Conservation (phyloP, 1,140 invertebrate genomes). For the Calephelis virginiensis region DNA sequence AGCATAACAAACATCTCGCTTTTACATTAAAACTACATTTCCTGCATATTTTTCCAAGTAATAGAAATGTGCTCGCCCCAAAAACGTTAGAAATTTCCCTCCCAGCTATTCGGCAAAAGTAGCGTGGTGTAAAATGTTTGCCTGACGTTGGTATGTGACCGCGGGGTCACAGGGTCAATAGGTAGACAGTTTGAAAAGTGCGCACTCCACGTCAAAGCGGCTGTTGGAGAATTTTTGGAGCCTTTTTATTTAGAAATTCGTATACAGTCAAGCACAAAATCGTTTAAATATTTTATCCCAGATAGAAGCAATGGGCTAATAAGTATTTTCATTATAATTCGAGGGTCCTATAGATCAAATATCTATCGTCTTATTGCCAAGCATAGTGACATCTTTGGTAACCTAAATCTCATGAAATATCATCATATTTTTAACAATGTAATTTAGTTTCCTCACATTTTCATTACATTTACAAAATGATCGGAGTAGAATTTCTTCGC, state of each 20-base stretch:
- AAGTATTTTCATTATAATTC: too few relatives aligned
- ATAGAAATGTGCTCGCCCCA: neutral
- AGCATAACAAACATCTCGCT: too few relatives aligned
- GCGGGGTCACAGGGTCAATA: constrained; percentile 38
- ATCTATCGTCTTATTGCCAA: too few relatives aligned
- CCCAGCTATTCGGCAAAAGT: constrained; percentile 23
- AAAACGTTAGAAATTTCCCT: constrained; percentile 15
- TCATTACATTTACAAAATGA: too few relatives aligned
- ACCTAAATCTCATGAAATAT: too few relatives aligned
- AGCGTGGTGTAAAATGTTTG: constrained; percentile 33
- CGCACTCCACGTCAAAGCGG: constrained; percentile 18
- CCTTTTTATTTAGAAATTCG: constrained; percentile 6
- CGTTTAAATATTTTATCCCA: neutral
- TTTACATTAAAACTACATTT: too few relatives aligned
- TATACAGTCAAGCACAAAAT: neutral
- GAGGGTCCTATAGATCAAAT: too few relatives aligned
- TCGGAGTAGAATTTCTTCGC: neutral
- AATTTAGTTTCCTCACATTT: too few relatives aligned
- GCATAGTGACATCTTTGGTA: too few relatives aligned
- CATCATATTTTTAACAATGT: too few relatives aligned
- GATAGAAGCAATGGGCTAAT: too few relatives aligned
- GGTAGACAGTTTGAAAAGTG: constrained; percentile 30
- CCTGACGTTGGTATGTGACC: constrained; percentile 31
- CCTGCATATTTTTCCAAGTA: neutral
- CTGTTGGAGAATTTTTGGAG: constrained; percentile 18